Evolutionary conservation across 2,113 vertebrate genomes (phyloP), one percentile per base, ranked within the genome.

Genomic region (Rhipidura dahli): DNA sequence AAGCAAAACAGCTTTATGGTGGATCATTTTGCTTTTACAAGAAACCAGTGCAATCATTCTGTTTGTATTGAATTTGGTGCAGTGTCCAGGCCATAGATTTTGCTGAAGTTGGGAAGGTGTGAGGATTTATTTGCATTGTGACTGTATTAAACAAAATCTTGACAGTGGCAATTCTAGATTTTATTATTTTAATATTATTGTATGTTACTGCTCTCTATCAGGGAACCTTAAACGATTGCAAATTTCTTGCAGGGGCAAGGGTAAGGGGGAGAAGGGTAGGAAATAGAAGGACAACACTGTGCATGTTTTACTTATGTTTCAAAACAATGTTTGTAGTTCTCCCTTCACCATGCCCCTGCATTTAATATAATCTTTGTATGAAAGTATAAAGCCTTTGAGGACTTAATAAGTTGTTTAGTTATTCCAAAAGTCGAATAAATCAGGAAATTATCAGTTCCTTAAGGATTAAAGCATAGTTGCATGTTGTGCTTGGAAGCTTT

Each of bases 181-280:
- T 85, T 69, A 17, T 15, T 70, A 50, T 56, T 71, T 72, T 71
- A 16, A 3, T 75, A 2, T 30, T 0, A 31, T 10, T 44, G 2
- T 69, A 5, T 72, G 10, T 68, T 60, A 12, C 20, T 72, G 9
- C 8, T 65, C 3, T 79, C 30, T 51, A 44, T 15, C 18, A 49
- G 27, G 13, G 15, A 64, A 7, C 3, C 6, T 72, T 40, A 83
- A 64, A 17, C 65, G 3, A n/a, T 37, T 64, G 16, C 35, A 26
- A 3, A 27, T 54, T 72, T 90, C 3, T 37, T 76, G 22, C 1
- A 1, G 16, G 4, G 14, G 14, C 4, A 3, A 1, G 2, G 14
- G 2, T 5, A 57, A 26, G 21, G 13, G 13, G 6, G 7, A 50
- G 13, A 66, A 66, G 13, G 35, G 4, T 50, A 7, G 5, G 6